Percentiles rank a stretch among this genome's conserved stretches.
Conservation (phyloP, 2,797 vertebrate species). For the Vespertilio murinus region DNA sequence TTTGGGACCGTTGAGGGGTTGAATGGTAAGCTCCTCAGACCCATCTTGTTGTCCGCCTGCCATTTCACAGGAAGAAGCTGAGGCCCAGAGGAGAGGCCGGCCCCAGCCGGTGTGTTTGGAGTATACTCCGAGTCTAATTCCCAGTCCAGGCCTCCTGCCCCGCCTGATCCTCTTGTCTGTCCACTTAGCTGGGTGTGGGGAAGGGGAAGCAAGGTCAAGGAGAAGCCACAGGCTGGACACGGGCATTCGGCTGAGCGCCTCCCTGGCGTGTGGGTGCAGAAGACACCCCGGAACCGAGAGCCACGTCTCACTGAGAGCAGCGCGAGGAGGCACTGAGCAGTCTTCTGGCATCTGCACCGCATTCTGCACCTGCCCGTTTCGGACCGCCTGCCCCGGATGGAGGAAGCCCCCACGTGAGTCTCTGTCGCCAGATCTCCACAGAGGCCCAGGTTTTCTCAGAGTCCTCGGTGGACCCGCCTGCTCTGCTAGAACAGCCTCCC, state of each 20-base stretch:
- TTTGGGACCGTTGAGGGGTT: not conserved
- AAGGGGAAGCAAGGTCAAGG: not conserved
- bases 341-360: no score
- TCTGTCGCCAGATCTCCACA: not conserved
- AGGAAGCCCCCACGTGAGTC: not conserved
- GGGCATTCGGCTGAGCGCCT: fast-evolving
- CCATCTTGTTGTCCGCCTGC: not conserved
- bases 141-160: not conserved
- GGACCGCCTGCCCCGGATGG: not conserved
- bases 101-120: fast-evolving
- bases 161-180: not conserved
- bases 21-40: not conserved
- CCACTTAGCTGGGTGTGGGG: not conserved
- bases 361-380: not conserved
- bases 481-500: not conserved
- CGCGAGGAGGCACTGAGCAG: not conserved
- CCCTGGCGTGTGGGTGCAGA: not conserved
- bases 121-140: not conserved
- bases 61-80: not conserved
- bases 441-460: not conserved
- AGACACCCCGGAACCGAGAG: not conserved
- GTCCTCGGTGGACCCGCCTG: not conserved
- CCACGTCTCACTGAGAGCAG: not conserved
- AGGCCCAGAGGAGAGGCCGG: not conserved
- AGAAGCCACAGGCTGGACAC: not conserved